phyloP scores from a whole-genome alignment of 2,797 vertebrate species.

The Pelochelys cantorii region DNA sequence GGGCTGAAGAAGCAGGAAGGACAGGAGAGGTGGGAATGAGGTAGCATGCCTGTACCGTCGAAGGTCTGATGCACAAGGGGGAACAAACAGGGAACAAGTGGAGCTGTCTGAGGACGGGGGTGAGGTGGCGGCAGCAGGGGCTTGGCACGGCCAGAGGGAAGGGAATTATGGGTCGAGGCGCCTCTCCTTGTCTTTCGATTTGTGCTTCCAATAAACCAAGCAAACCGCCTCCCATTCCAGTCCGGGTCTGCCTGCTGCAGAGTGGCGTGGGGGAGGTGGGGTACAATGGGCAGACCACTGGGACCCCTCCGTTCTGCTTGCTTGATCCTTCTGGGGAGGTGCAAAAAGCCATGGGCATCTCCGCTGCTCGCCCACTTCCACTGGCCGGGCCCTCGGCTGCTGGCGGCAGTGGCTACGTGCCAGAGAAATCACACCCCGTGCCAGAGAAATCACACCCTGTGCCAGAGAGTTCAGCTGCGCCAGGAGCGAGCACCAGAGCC shows the following conservation, averaged over 20 bases:
- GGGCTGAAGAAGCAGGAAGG: not conserved
- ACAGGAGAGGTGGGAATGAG: not conserved
- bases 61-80: not conserved
- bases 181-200: not conserved
- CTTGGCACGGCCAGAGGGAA: not conserved
- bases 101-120: not conserved
- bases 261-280: not conserved
- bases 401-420: not conserved
- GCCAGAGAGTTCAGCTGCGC: not conserved
- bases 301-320: not conserved
- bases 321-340: not conserved
- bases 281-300: too few species aligned
- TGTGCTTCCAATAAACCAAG: not conserved
- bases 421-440: not conserved
- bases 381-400: not conserved
- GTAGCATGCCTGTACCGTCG: not conserved
- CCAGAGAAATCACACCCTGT: not conserved
- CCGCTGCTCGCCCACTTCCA: not conserved
- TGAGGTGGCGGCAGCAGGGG: not conserved
- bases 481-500: not conserved
- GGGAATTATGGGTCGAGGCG: not conserved
- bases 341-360: not conserved
- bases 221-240: not conserved
- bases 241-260: not conserved
- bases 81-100: not conserved